Base-by-base conservation (phyloP, 2,113 vertebrate species). In the Parus major region DNA sequence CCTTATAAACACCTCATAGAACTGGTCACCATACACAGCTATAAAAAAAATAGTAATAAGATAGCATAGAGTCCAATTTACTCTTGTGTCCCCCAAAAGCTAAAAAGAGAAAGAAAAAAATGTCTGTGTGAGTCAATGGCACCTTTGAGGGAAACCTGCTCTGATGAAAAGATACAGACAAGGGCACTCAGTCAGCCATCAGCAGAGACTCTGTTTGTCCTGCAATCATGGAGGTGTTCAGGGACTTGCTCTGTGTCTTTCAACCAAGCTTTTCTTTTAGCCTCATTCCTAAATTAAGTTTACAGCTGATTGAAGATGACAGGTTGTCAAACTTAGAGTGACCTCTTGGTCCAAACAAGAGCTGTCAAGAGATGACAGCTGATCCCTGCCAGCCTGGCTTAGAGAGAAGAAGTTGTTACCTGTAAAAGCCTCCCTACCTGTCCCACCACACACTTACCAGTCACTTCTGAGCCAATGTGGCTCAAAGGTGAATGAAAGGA, bases 371-470 rank as follows among this genome's bases (percentile, higher is more conserved):
- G 15, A 49, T 65, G 66, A 68, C 52, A 90, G n/a, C 19, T 57
- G 36, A 46, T 66, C 61, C 21, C 49, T 28, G 23, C 24, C 59
- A 89, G 46, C 33, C 53, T 31, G 42, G 20, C 22, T 57, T 50
- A n/a, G 12, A 29, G 31, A 64, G 35, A 46, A 28, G 29, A 42
- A 47, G 25, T 3, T 66, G 31, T 7, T 39, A 33, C 59, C 42
- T 55, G 10, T 29, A 41, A 69, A 61, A 77, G 16, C 20, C 29
- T 36, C 0, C 14, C 49, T 81, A 11, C 46, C 50, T 73, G 33
- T 61, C 21, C 28, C 1, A 1, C 15, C 39, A 28, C 31, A 7
- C 0, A 0, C 36, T 80, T 50, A 1, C 2, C 3, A 28, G 52
- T 28, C 24, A 35, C 52, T 79, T 86, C n/a, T 1, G 1, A 42